phyloP scores from a whole-genome alignment of 2,113 vertebrate species.

The Jacana jacana region DNA sequence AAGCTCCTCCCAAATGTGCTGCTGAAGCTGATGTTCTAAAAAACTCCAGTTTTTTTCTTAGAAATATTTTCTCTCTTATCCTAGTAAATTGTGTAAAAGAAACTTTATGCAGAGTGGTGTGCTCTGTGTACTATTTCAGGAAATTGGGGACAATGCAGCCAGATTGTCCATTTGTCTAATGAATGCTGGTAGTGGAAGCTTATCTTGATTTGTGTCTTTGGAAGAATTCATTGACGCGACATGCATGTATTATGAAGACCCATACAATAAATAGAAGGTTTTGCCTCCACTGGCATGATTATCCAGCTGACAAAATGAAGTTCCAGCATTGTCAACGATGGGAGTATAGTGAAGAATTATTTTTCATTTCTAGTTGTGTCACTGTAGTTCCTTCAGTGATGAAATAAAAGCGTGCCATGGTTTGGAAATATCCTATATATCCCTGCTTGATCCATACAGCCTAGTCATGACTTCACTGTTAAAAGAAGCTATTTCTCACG shows the following conservation, averaged over 20 bases:
- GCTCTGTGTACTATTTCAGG: background rate
- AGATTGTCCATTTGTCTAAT: background rate
- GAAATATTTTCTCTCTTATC: too few species aligned
- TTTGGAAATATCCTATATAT: background rate
- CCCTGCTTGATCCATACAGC: background rate
- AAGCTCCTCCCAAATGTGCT: background rate
- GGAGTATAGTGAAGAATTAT: background rate
- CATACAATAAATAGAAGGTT: background rate
- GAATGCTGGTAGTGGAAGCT: background rate
- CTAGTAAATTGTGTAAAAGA: too few species aligned
- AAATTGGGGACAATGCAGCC: background rate
- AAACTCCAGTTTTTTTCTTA: background rate
- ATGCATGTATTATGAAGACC: background rate
- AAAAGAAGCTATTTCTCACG: background rate
- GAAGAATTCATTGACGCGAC: background rate
- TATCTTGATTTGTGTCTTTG: background rate
- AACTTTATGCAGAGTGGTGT: background rate
- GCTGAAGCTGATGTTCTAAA: background rate
- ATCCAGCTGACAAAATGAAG: background rate
- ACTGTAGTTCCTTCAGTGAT: background rate
- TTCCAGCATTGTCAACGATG: background rate
- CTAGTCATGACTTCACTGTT: background rate
- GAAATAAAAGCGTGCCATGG: background rate
- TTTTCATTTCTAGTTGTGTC: background rate
- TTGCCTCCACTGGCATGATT: background rate